These are phyloP conservation scores for Polypterus senegalus DNA, from an alignment of 2,113 vertebrate species.

Conservation along the genomic window DNA sequence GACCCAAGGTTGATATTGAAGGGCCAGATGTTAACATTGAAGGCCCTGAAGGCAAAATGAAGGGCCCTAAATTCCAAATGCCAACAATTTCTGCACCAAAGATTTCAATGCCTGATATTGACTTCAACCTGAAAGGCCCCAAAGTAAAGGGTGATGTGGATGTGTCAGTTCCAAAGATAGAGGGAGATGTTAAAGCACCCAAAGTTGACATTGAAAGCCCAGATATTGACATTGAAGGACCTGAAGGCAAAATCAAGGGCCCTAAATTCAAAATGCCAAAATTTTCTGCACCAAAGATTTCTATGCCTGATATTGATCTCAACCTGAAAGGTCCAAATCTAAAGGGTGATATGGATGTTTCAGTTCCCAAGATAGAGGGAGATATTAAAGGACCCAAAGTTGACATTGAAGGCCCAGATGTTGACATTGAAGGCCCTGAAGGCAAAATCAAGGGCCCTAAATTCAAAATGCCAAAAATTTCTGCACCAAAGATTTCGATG, in stretches of 20 bases:
- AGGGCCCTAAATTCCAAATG: slow-evolving; percentile 29
- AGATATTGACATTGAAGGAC: slow-evolving; percentile 24
- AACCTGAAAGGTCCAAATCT: slow-evolving; percentile 48
- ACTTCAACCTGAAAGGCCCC: slow-evolving; percentile 29
- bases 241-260: slow-evolving; percentile 27
- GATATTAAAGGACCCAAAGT: slow-evolving; percentile 23
- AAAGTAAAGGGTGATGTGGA: slow-evolving; percentile 29
- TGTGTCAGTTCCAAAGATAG: slow-evolving; percentile 19
- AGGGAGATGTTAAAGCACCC: slow-evolving; percentile 28
- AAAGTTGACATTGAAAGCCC: slow-evolving; percentile 34
- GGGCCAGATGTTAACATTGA: slow-evolving; percentile 9
- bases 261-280: slow-evolving; percentile 28
- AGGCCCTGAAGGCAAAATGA: slow-evolving; percentile 16
- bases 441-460: slow-evolving; percentile 24
- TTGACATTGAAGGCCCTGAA: slow-evolving; percentile 21
- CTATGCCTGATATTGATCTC: slow-evolving; percentile 33
- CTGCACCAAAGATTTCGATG: slow-evolving; percentile 30
- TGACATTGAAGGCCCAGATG: accelerated
- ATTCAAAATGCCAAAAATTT: slow-evolving; percentile 33
- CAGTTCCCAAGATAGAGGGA: slow-evolving; percentile 48
- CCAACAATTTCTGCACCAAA: slow-evolving; percentile 34
- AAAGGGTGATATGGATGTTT: slow-evolving; percentile 30
- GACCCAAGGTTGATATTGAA: slow-evolving; percentile 4
- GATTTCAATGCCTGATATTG: slow-evolving; percentile 30
- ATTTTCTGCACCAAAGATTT: slow-evolving; percentile 30